Evolutionary conservation across 2,797 vertebrate species (phyloP).

Genomic region (Sebastes taczanowskii): DNA sequence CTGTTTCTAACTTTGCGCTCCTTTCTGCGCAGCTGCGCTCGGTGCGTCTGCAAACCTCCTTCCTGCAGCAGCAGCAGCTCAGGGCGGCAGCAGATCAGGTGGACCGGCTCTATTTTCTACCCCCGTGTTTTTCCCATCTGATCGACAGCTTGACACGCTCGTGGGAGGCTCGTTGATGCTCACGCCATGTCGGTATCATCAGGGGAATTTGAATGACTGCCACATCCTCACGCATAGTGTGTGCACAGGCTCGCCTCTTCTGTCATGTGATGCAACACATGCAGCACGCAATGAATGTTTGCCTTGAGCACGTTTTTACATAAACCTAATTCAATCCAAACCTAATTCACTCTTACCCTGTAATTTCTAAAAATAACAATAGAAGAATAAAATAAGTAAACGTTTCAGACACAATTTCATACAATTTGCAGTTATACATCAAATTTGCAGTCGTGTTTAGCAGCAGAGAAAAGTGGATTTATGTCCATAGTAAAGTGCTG

Average conservation of each 20-base stretch:
- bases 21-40: not conserved
- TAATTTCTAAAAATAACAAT: too few relatives aligned
- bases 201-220: conserved; percentile 12
- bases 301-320: conserved; percentile 9
- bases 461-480: too few relatives aligned
- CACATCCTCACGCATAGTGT: not conserved
- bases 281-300: conserved; percentile 31
- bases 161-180: not conserved
- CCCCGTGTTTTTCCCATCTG: not conserved
- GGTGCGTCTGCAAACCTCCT: not conserved
- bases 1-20: conserved; percentile 13
- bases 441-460: too few relatives aligned
- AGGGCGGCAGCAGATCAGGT: conserved; percentile 10
- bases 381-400: too few relatives aligned
- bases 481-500: too few relatives aligned
- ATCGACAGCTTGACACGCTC: not conserved
- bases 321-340: not conserved
- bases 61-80: not conserved
- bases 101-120: not conserved
- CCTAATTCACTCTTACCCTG: not conserved
- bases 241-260: conserved; percentile 16
- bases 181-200: not conserved
- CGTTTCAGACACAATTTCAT: too few relatives aligned
- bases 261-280: conserved; percentile 38
- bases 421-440: too few relatives aligned